Evolutionary conservation across 2,888 invertebrate genomes (phyloP).

Genomic region (Strigamia transsilvanica): DNA sequence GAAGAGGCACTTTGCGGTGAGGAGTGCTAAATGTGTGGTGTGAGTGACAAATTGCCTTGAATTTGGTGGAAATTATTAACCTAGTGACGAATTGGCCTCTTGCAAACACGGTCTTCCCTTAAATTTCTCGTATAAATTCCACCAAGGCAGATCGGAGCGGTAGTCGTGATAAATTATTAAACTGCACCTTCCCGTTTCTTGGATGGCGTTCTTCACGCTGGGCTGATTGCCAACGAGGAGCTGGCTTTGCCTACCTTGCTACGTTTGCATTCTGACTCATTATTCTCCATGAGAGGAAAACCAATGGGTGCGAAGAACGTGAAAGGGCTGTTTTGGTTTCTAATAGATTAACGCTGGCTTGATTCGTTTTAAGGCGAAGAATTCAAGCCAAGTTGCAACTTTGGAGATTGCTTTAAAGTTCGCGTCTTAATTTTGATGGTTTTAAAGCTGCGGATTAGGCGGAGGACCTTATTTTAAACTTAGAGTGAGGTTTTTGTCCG

Average conservation of each 20-base stretch:
- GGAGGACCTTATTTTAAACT: no score
- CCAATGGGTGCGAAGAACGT: slow-evolving; percentile 4
- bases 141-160: slow-evolving; percentile 14
- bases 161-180: slow-evolving; percentile 20
- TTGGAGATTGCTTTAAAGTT: background rate
- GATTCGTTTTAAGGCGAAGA: background rate
- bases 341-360: background rate
- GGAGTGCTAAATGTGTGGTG: slow-evolving; percentile 20
- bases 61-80: slow-evolving; percentile 20
- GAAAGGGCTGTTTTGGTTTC: slow-evolving; percentile 2
- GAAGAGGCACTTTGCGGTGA: slow-evolving; percentile 20
- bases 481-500: no score
- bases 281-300: slow-evolving; percentile 1
- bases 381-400: background rate
- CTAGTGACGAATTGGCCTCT: slow-evolving; percentile 15
- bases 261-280: slow-evolving; percentile 15
- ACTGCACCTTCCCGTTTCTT: slow-evolving; percentile 14
- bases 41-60: slow-evolving; percentile 14
- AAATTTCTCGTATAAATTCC: slow-evolving; percentile 20
- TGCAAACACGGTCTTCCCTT: slow-evolving; percentile 12
- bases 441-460: no score
- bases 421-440: no score
- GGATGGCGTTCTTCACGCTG: slow-evolving; percentile 5
- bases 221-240: slow-evolving; percentile 4
- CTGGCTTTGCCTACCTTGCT: background rate